Conservation (phyloP, 92 coral and sea anemone genomes). For the Phenganax subtilis region DNA sequence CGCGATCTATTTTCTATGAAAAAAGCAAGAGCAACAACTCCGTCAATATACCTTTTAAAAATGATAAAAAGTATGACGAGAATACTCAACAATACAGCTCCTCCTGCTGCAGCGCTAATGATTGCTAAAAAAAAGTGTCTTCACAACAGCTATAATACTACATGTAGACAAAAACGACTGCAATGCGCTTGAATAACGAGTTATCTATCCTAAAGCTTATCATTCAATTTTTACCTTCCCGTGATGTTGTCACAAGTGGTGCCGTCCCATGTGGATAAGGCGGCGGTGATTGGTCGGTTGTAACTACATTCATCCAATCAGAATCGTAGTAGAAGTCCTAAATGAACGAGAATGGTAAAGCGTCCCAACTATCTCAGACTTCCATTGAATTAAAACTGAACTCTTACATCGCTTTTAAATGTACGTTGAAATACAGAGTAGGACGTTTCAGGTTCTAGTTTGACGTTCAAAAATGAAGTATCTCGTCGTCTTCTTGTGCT, state of each 20-base stretch:
- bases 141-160: no score
- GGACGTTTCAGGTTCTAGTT: not conserved
- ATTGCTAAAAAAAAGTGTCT: not conserved
- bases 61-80: not conserved
- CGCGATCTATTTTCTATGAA: no score
- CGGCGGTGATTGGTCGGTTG: not conserved
- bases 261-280: no score
- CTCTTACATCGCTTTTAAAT: slow-evolving; percentile 17
- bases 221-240: no score
- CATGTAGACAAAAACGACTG: no score
- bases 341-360: not conserved
- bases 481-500: not conserved
- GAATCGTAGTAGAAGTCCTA: slow-evolving; percentile 25
- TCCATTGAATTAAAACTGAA: not conserved
- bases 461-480: slow-evolving; percentile 1
- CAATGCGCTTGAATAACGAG: no score
- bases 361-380: not conserved
- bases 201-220: no score
- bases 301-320: slow-evolving; percentile 27
- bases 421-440: slow-evolving; percentile 29
- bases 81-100: not conserved
- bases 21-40: not conserved
- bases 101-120: slow-evolving; percentile 5
- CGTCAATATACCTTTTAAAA: not conserved
- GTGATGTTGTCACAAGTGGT: not conserved